Percentiles rank a stretch among this genome's conserved stretches.
phyloP scores from a whole-genome alignment of 1,140 invertebrate genomes.

The Drosophila grimshawi region DNA sequence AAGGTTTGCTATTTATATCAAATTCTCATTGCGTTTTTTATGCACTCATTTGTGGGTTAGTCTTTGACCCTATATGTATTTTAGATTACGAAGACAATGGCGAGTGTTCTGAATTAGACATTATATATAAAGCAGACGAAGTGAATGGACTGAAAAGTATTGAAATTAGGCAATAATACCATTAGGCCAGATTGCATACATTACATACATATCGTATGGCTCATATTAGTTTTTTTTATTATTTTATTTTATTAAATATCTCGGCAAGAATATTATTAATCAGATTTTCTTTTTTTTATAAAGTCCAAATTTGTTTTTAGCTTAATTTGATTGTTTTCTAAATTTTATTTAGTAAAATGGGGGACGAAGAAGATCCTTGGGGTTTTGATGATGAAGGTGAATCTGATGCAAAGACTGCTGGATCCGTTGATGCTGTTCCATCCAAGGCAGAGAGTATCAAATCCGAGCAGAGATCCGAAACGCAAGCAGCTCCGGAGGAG shows the following conservation, averaged over 20 bases:
- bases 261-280: no score
- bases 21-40: neutral
- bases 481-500: slow-evolving; percentile 65
- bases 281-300: no score
- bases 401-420: slow-evolving; percentile 41
- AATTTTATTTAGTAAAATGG: slow-evolving; percentile 64
- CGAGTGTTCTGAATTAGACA: neutral
- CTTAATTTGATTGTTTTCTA: neutral
- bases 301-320: neutral
- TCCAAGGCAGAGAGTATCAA: slow-evolving; percentile 71
- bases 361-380: slow-evolving; percentile 84
- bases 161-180: slow-evolving; percentile 2
- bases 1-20: neutral
- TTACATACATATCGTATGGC: no score
- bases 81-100: slow-evolving; percentile 7
- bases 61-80: neutral
- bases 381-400: slow-evolving; percentile 72
- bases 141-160: neutral
- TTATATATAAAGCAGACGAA: neutral
- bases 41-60: neutral
- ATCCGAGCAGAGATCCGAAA: slow-evolving; percentile 68
- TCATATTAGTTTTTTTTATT: no score
- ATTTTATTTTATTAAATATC: no score
- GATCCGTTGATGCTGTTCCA: slow-evolving; percentile 42
- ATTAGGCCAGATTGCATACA: no score